Evolutionary conservation across 2,797 vertebrate genomes (phyloP).

Genomic region (Eulemur albifrons): DNA sequence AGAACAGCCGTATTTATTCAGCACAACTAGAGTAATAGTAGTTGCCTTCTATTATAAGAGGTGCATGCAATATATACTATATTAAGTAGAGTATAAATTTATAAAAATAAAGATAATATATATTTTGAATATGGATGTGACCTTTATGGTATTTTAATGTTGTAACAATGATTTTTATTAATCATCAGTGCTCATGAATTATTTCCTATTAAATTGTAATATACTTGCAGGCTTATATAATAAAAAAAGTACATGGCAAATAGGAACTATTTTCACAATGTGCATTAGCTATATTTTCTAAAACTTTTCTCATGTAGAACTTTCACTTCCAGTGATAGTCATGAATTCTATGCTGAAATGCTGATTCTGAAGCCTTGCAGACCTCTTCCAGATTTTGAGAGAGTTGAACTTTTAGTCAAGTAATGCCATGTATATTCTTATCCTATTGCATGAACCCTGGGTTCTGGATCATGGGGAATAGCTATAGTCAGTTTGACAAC

Average conservation of each 20-base stretch:
- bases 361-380: not conserved
- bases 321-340: not conserved
- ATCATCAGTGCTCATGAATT: not conserved
- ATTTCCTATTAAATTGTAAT: constrained; percentile 36
- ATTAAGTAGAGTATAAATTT: constrained; percentile 4
- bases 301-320: constrained; percentile 6
- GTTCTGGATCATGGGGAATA: not conserved
- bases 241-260: not conserved
- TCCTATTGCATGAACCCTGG: not conserved
- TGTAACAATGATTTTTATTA: constrained; percentile 31
- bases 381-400: not conserved
- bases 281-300: constrained; percentile 9
- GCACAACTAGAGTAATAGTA: not conserved
- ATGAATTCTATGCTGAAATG: not conserved
- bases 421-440: not conserved
- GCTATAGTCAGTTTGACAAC: not conserved
- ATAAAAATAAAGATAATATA: not conserved
- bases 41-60: not conserved
- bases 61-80: constrained; percentile 45
- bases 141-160: not conserved
- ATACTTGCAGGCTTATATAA: constrained; percentile 6
- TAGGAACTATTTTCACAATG: not conserved
- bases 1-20: constrained; percentile 19
- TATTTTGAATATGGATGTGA: not conserved
- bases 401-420: constrained; percentile 27